phyloP scores from a whole-genome alignment of 2,888 invertebrate genomes.

The Ditula angustiorana region DNA sequence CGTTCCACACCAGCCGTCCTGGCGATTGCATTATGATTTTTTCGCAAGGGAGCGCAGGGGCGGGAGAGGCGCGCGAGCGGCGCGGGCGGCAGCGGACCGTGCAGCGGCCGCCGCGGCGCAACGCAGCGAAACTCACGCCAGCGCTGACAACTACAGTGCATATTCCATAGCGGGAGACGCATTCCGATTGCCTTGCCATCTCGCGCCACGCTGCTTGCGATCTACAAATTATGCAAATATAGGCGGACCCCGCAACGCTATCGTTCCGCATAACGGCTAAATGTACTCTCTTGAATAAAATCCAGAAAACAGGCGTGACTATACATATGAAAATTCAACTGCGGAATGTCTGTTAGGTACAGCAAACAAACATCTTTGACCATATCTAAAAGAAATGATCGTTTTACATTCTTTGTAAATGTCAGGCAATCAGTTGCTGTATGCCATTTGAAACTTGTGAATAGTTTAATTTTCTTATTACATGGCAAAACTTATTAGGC shows the following conservation, averaged over 20 bases:
- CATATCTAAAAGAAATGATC: neutral
- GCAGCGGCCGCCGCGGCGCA: conserved; percentile 75
- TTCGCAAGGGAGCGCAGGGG: conserved; percentile 83
- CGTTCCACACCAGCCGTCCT: conserved; percentile 84
- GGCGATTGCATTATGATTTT: conserved; percentile 85
- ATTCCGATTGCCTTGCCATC: conserved; percentile 50
- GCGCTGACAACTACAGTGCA: conserved; percentile 53
- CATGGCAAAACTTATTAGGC: conserved; percentile 18
- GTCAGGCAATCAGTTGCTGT: neutral
- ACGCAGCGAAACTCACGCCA: conserved; percentile 72
- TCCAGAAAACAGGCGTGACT: too few relatives aligned
- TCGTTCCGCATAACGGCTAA: conserved; percentile 47
- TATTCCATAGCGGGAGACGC: conserved; percentile 54
- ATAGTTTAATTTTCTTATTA: conserved; percentile 18
- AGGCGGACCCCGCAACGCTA: conserved; percentile 46
- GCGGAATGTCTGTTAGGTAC: conserved; percentile 10
- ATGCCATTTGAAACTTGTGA: conserved; percentile 24
- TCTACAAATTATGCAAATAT: conserved; percentile 52
- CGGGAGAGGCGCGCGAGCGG: conserved; percentile 57
- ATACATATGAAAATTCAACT: too few relatives aligned
- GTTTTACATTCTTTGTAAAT: conserved; percentile 7
- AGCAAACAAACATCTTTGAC: neutral
- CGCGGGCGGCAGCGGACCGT: conserved; percentile 76
- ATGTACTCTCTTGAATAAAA: conserved; percentile 45
- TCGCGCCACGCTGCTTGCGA: conserved; percentile 45